Percentiles rank a stretch among this genome's conserved stretches.
Evolutionary conservation across 2,888 invertebrate species (phyloP).

Genomic region (Antheraea yamamai): DNA sequence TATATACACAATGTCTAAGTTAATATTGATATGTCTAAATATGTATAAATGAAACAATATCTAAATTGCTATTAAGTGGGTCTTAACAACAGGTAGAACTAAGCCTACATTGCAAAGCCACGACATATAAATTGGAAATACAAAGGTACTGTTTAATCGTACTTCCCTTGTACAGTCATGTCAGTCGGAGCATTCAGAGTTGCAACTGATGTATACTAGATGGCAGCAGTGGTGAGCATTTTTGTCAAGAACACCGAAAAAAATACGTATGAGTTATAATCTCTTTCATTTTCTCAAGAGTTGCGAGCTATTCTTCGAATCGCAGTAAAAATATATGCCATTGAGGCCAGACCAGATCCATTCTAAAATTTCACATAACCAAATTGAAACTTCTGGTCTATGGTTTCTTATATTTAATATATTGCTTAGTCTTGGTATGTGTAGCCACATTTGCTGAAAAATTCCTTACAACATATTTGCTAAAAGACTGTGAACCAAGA

Average conservation of each 20-base stretch:
- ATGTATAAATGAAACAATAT: conserved; percentile 23
- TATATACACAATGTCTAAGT: neutral
- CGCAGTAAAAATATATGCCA: neutral
- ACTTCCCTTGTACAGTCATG: conserved; percentile 11
- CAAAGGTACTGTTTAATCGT: conserved; percentile 7
- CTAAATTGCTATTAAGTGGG: neutral
- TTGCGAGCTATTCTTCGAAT: conserved; percentile 3
- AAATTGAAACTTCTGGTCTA: neutral
- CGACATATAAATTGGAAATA: conserved; percentile 10
- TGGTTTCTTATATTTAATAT: neutral
- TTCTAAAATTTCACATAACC: conserved; percentile 1
- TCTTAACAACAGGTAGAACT: conserved; percentile 7
- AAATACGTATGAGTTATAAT: conserved; percentile 1
- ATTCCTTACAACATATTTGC: neutral
- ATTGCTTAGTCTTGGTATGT: neutral
- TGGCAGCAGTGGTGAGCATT: conserved; percentile 9
- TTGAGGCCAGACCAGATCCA: conserved; percentile 9
- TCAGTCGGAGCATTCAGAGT: conserved; percentile 9
- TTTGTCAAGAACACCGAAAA: conserved; percentile 10
- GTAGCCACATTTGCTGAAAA: conserved; percentile 4
- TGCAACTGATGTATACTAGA: conserved; percentile 14
- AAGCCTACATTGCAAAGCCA: conserved; percentile 7
- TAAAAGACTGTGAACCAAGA: neutral
- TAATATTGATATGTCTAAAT: conserved; percentile 21
- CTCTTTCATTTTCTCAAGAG: conserved; percentile 1